Evolutionary conservation across 1,140 invertebrate species (phyloP).

Genomic region (Sitobion miscanthi): DNA sequence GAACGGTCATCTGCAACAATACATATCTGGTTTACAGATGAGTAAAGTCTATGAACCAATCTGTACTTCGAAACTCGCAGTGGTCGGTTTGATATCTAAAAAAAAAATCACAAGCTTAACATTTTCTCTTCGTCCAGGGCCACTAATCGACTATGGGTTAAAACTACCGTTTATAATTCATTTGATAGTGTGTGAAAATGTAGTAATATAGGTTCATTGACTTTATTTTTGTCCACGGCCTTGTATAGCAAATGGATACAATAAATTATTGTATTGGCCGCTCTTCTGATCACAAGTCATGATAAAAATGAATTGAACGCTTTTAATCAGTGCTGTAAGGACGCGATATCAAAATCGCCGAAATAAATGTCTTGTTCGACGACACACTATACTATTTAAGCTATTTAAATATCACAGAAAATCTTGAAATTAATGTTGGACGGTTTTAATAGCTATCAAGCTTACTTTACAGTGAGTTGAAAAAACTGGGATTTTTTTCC

Average conservation of each 20-base stretch:
- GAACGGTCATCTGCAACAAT: not conserved
- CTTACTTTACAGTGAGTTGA: not conserved
- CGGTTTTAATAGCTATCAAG: not conserved
- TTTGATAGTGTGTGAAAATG: not conserved
- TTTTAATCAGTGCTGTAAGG: not conserved
- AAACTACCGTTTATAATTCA: slow-evolving; percentile 14
- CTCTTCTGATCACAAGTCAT: not conserved
- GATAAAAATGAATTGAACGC: not conserved
- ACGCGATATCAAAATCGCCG: not conserved
- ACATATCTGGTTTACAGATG: slow-evolving; percentile 15
- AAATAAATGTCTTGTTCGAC: not conserved
- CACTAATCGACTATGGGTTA: not conserved
- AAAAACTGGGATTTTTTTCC: not conserved
- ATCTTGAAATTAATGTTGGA: not conserved
- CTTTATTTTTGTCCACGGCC: not conserved
- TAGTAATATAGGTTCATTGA: not conserved
- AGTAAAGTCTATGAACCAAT: not conserved
- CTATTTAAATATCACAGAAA: not conserved
- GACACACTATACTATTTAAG: not conserved
- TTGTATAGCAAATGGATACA: not conserved
- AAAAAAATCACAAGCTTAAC: not conserved
- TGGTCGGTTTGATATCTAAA: not conserved
- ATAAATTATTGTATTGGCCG: not conserved
- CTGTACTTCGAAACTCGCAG: not conserved
- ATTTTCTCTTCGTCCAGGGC: not conserved